A percentile compares a stretch with the other conserved stretches of the same genome.
phyloP scores from a whole-genome alignment of 1,140 invertebrate genomes.

The Eueides isabella region DNA sequence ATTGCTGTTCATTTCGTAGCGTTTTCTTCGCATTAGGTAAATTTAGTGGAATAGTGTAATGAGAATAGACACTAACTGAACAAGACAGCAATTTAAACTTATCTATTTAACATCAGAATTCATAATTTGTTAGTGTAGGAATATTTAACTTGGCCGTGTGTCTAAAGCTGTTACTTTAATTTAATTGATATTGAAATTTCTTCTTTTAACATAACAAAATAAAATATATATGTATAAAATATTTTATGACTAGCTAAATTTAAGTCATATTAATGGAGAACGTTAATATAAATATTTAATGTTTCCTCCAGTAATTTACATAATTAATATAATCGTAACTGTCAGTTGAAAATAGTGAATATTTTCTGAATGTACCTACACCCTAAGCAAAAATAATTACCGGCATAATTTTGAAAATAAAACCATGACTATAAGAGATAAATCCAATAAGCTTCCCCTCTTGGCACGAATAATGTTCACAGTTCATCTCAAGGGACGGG shows the following conservation, averaged over 20 bases:
- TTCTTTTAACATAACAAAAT: too few species aligned
- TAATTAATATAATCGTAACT: background rate
- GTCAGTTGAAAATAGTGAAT: background rate
- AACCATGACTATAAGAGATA: conserved; percentile 17
- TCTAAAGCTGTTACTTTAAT: background rate
- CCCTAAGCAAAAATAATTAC: background rate
- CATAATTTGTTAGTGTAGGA: background rate
- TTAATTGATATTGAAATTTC: background rate
- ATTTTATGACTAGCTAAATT: too few species aligned
- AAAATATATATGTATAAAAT: too few species aligned
- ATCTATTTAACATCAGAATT: conserved; percentile 19
- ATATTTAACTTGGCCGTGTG: conserved; percentile 3
- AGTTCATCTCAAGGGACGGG: conserved; percentile 24
- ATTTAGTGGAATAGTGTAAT: conserved; percentile 12
- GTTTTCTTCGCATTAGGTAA: conserved; percentile 15
- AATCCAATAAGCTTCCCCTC: conserved; percentile 29
- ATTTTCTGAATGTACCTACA: background rate
- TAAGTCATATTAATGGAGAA: too few species aligned
- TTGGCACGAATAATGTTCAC: conserved; percentile 20
- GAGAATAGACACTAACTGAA: conserved; percentile 16
- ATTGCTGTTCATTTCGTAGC: conserved; percentile 13
- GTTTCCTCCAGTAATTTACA: too few species aligned
- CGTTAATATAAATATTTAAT: too few species aligned
- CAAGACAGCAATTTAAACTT: conserved; percentile 24
- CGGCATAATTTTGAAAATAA: conserved; percentile 1